Base-by-base conservation (phyloP, 1,140 invertebrate genomes). In the Sinella curviseta region DNA sequence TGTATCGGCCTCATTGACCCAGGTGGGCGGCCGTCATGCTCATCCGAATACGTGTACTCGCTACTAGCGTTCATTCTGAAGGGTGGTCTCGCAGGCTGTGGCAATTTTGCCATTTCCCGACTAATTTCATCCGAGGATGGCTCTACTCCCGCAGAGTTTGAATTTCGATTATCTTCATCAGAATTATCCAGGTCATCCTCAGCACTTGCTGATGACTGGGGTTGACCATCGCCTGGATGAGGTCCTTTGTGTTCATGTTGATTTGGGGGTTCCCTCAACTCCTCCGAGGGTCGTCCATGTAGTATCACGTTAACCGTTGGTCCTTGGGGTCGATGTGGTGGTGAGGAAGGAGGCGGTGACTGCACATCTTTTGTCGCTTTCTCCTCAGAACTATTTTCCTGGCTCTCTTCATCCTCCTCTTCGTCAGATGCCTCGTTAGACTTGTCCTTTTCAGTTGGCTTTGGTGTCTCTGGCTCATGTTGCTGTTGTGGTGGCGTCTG, bases 311-410 rank as follows among this genome's bases (percentile, higher is more conserved):
- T 33, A 24, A 8, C 39, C 39, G 39, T 48, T 12, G 39, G 39
- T 12, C 39, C 8, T 12, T 48, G 39, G 8, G 8, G 39, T 12
- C 8, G 65, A 70, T n/a, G 31, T 8, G 65, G 65, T 31, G 65
- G 8, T 31, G 2, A 8, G 24, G 8, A 14, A 30, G 65, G 65
- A 33, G 26, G 3, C 4, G 31, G 2, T 31, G 65, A 33, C n/a
- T 30, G 65, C 4, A 26, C 12, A 4, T 60, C 24, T 70, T 70
- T n/a, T 34, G 8, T 12, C 12, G 48, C 4, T 60, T 77, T 79
- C 8, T 76, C 77, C 34, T 78, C 70, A 16, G 39, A 60, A 26
- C 54, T 79, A 74, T 70, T 70, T 65, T 60, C 54, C 20, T 74
- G 39, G n/a, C 73, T 60, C 73, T 70, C 65, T 0, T 78, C 28